A percentile compares a stretch with the other conserved stretches of the same genome.
Conservation (phyloP, 2,888 invertebrate genomes). For the Melanotus villosus region DNA sequence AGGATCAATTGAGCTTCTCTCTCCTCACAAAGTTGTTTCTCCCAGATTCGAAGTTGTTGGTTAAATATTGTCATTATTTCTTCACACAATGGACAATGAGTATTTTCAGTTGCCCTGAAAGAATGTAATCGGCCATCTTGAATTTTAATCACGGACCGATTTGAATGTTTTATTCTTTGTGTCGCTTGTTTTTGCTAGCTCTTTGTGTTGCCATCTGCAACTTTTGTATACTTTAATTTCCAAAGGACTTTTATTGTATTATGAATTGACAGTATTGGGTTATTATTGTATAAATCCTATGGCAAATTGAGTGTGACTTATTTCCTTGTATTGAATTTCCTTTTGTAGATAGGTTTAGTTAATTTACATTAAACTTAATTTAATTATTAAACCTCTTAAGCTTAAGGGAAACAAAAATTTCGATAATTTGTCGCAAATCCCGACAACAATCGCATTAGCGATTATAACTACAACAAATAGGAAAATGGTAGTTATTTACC, state of each 20-base stretch:
- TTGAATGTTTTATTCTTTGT: constrained; percentile 42
- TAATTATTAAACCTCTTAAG: too few species aligned
- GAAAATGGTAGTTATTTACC: too few species aligned
- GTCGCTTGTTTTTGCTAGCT: constrained; percentile 18
- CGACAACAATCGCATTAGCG: too few species aligned
- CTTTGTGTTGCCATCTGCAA: constrained; percentile 25
- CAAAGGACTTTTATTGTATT: neutral
- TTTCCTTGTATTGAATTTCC: too few species aligned
- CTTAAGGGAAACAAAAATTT: too few species aligned
- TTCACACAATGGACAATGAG: constrained; percentile 42
- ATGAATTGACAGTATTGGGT: neutral
- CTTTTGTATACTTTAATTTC: constrained; percentile 25
- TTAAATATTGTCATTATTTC: constrained; percentile 55
- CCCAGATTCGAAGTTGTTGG: constrained; percentile 54
- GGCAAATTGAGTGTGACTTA: too few species aligned
- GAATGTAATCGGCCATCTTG: constrained; percentile 51
- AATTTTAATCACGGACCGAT: constrained; percentile 50
- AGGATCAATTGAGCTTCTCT: constrained; percentile 50
- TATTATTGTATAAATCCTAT: neutral
- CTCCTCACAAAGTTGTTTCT: constrained; percentile 49
- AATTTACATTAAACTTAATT: too few species aligned
- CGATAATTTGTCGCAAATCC: too few species aligned
- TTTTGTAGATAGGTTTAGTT: too few species aligned
- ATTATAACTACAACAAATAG: too few species aligned
- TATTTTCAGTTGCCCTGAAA: constrained; percentile 46